Conservation (phyloP, 1,140 invertebrate genomes). For the Drosophila varians region DNA sequence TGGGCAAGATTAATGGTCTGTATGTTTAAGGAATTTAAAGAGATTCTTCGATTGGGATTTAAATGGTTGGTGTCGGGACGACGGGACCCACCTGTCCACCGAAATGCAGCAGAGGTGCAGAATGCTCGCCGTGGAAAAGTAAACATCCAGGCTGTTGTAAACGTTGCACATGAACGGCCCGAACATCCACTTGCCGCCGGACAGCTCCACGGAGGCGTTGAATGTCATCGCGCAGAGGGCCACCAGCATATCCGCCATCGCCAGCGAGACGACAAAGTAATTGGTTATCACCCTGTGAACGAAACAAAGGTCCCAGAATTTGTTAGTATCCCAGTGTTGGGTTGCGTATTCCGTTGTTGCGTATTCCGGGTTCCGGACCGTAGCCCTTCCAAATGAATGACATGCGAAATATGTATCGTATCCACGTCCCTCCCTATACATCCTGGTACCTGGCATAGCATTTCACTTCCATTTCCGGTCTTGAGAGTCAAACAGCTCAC, state of each 20-base stretch:
- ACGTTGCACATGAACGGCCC: conserved; percentile 95
- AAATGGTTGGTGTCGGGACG: no score
- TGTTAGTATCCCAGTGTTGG: neutral
- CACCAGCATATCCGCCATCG: conserved; percentile 95
- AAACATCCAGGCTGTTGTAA: conserved; percentile 97
- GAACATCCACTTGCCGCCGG: conserved; percentile 92
- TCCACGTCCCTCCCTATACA: no score
- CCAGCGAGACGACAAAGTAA: conserved; percentile 96
- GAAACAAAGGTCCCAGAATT: conserved; percentile 25
- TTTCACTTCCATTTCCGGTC: conserved; percentile 46
- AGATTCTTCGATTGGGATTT: neutral
- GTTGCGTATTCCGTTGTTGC: neutral
- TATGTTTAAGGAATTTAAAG: conserved; percentile 17
- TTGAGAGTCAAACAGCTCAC: conserved; percentile 16
- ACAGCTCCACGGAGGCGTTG: conserved; percentile 94
- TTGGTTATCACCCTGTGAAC: conserved; percentile 92
- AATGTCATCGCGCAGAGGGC: conserved; percentile 98
- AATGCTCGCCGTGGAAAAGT: conserved; percentile 97
- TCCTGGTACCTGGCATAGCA: conserved; percentile 16
- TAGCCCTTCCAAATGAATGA: neutral
- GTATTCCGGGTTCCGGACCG: neutral
- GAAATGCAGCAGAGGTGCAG: conserved; percentile 97
- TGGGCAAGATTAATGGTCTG: conserved; percentile 66
- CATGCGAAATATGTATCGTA: neutral
- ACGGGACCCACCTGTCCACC: conserved; percentile 89